phyloP scores from a whole-genome alignment of 1,140 invertebrate genomes.

The Cyclargus thomasi region DNA sequence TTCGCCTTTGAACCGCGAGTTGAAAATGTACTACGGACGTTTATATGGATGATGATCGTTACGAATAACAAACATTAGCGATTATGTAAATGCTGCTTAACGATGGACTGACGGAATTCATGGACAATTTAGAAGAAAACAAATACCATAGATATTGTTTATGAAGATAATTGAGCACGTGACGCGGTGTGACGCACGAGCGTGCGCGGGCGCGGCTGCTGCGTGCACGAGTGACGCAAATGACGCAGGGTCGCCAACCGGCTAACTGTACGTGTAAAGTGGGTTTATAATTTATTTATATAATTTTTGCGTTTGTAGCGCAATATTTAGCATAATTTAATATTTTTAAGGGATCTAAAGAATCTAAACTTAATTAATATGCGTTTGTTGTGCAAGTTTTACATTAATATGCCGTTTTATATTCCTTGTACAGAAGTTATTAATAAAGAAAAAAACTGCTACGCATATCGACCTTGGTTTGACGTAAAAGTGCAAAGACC shows the following conservation, averaged over 20 bases:
- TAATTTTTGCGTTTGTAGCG: too few species aligned
- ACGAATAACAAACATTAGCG: too few species aligned
- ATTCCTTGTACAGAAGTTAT: background rate
- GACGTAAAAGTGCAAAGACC: conserved; percentile 26
- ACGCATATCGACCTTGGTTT: background rate
- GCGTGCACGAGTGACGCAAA: conserved; percentile 35
- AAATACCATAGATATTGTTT: conserved; percentile 3
- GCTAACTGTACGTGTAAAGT: background rate
- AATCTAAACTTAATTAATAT: too few species aligned
- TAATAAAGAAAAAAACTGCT: background rate
- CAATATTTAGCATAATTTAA: too few species aligned
- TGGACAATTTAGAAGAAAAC: background rate
- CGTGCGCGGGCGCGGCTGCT: conserved; percentile 34
- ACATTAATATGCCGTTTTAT: background rate
- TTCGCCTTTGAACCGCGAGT: too few species aligned
- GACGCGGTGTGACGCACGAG: conserved; percentile 30
- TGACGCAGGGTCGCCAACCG: conserved; percentile 23
- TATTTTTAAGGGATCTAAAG: too few species aligned
- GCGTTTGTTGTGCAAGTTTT: background rate
- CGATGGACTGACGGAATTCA: too few species aligned
- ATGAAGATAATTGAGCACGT: conserved; percentile 24
- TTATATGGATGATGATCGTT: too few species aligned
- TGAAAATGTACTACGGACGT: too few species aligned
- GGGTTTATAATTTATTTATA: background rate
- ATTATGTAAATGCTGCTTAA: too few species aligned